Conservation (phyloP, 2,888 invertebrate genomes). For the Lapara coniferarum region DNA sequence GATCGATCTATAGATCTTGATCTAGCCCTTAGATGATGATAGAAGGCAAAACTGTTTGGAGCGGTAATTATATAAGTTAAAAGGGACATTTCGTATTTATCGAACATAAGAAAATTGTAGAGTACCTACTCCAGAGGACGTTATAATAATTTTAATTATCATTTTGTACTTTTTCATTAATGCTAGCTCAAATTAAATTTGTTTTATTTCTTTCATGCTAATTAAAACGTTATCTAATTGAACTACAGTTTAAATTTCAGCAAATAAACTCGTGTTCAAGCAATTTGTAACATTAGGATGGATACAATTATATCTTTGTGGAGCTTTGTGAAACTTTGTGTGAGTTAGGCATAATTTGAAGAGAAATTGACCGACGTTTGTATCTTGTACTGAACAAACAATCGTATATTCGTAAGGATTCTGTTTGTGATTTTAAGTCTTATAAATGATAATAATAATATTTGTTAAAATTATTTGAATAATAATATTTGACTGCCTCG, state of each 20-base stretch:
- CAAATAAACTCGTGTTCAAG: conserved; percentile 15
- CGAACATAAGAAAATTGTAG: background rate
- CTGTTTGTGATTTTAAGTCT: background rate
- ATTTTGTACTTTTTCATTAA: conserved; percentile 19
- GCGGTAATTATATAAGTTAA: background rate
- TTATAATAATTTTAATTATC: conserved; percentile 5
- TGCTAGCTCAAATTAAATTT: background rate
- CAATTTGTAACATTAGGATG: conserved; percentile 12
- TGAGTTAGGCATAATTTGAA: conserved; percentile 6
- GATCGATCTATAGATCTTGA: no score
- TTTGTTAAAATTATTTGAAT: no score
- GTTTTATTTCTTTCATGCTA: conserved; percentile 21
- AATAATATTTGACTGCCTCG: no score
- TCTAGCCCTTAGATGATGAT: no score
- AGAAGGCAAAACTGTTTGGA: no score
- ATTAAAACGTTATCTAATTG: conserved; percentile 21
- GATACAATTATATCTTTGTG: conserved; percentile 19
- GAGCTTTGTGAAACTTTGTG: conserved; percentile 11
- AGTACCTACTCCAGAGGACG: background rate
- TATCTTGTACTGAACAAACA: background rate
- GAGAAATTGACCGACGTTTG: background rate
- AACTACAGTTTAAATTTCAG: background rate
- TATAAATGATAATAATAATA: no score
- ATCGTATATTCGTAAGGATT: background rate
- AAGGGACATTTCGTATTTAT: background rate